A percentile compares a stretch with the other conserved stretches of the same genome.
Conservation (phyloP, 2,888 invertebrate species). For the Brachynemurus nebulosus region DNA sequence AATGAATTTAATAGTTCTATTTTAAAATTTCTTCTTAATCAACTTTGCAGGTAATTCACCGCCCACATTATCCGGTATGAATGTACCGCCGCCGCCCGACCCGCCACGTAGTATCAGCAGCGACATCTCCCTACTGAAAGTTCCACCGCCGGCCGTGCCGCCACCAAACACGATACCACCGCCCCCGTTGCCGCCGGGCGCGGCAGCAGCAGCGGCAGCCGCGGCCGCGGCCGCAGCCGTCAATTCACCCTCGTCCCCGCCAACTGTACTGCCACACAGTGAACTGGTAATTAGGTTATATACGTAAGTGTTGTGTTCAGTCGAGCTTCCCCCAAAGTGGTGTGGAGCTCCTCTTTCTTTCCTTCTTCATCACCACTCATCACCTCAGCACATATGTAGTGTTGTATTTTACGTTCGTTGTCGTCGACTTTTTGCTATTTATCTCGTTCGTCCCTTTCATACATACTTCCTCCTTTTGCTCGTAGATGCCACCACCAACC, state of each 20-base stretch:
- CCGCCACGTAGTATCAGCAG: slow-evolving; percentile 32
- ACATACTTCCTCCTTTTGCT: no score
- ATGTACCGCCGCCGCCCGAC: slow-evolving; percentile 42
- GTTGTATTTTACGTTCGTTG: not conserved
- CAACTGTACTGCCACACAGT: slow-evolving; percentile 32
- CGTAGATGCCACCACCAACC: no score
- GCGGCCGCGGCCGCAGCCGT: slow-evolving; percentile 22
- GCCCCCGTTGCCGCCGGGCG: slow-evolving; percentile 43
- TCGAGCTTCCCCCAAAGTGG: slow-evolving; percentile 9
- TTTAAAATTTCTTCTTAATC: no score
- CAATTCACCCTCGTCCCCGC: slow-evolving; percentile 30
- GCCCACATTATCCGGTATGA: slow-evolving; percentile 25
- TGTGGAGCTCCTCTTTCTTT: slow-evolving; percentile 5
- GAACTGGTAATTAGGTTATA: slow-evolving; percentile 40
- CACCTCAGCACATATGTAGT: not conserved
- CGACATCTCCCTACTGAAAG: slow-evolving; percentile 45
- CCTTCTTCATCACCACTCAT: slow-evolving; percentile 3
- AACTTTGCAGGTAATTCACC: slow-evolving; percentile 10
- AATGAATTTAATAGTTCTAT: no score
- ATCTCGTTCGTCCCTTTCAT: no score
- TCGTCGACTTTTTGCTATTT: no score
- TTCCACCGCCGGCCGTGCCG: slow-evolving; percentile 42
- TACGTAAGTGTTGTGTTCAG: slow-evolving; percentile 35
- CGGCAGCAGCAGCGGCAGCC: slow-evolving; percentile 44
- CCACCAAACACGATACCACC: slow-evolving; percentile 33